These are phyloP conservation scores for Thalassoma bifasciatum DNA, from an alignment of 2,113 vertebrate species.

Conservation along the genomic window DNA sequence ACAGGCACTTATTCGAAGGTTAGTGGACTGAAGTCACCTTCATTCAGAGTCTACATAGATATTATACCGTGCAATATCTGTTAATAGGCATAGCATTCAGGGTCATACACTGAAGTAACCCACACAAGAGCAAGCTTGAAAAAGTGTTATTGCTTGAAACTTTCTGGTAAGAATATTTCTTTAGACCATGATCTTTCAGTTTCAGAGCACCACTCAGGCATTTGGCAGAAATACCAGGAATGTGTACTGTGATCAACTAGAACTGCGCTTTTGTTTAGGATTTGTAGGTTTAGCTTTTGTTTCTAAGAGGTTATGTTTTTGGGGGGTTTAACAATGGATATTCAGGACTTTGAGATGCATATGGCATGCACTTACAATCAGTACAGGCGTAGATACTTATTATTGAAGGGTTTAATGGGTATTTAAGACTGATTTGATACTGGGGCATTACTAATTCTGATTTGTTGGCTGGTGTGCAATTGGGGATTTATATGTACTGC, in stretches of 20 bases:
- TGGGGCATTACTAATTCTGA: slow-evolving; percentile 19
- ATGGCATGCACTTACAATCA: slow-evolving; percentile 8
- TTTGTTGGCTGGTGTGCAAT: slow-evolving; percentile 28
- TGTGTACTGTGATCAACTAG: neutral
- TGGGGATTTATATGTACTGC: slow-evolving; percentile 36
- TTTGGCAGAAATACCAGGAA: neutral
- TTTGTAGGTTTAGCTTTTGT: no score
- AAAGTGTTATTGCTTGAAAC: neutral
- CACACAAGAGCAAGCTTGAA: neutral
- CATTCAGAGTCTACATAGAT: neutral
- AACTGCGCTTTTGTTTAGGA: neutral
- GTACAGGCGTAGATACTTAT: slow-evolving; percentile 28
- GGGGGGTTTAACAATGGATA: slow-evolving; percentile 5
- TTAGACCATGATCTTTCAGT: neutral
- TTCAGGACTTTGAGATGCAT: slow-evolving; percentile 16
- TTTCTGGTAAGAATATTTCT: neutral
- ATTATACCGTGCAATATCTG: neutral
- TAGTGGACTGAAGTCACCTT: slow-evolving; percentile 40
- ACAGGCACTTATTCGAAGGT: slow-evolving; percentile 93
- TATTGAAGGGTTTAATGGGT: slow-evolving; percentile 13
- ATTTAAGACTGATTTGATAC: slow-evolving; percentile 5
- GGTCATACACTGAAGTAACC: neutral
- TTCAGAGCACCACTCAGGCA: neutral
- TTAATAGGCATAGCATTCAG: neutral
- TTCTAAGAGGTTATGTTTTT: slow-evolving; percentile 4